Evolutionary conservation across 2,888 invertebrate genomes (phyloP).

Genomic region (Agelastica alni): DNA sequence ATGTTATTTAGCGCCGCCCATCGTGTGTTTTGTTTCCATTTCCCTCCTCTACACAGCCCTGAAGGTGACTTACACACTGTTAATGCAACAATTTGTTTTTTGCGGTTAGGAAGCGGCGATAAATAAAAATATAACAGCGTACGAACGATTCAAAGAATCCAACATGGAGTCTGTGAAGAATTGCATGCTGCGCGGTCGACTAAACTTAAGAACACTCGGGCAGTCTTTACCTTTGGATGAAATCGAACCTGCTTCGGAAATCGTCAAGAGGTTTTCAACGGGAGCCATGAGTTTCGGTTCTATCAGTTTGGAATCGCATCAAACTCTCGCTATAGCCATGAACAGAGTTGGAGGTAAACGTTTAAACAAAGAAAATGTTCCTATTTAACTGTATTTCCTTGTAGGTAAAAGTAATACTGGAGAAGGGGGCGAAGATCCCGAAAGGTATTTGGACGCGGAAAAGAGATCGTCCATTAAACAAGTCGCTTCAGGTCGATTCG

Average conservation of each 20-base stretch:
- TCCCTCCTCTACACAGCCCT: too few species aligned
- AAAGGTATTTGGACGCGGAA: constrained; percentile 68
- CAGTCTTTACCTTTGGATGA: constrained; percentile 82
- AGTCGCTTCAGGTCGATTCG: constrained; percentile 97
- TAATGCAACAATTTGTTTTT: too few species aligned
- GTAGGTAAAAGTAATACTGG: constrained; percentile 99
- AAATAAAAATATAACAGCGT: constrained; percentile 79
- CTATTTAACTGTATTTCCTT: constrained; percentile 53
- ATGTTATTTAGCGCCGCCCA: too few species aligned
- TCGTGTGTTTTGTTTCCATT: too few species aligned
- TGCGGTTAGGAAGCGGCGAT: constrained; percentile 91
- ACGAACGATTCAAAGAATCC: constrained; percentile 84
- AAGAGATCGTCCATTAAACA: constrained; percentile 96
- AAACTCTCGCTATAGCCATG: constrained; percentile 95
- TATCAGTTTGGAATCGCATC: constrained; percentile 95
- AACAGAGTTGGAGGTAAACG: constrained; percentile 65
- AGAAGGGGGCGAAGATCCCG: constrained; percentile 89
- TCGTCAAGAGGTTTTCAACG: constrained; percentile 92
- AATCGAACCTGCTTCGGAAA: constrained; percentile 91
- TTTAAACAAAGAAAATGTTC: too few species aligned
- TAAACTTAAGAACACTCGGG: constrained; percentile 80
- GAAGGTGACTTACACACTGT: too few species aligned
- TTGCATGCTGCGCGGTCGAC: constrained; percentile 91
- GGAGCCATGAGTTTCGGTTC: constrained; percentile 68
- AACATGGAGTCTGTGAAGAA: constrained; percentile 82